These are phyloP conservation scores for Adelognathus sp. DNA, from an alignment of 2,888 invertebrate species.

Conservation along the genomic window DNA sequence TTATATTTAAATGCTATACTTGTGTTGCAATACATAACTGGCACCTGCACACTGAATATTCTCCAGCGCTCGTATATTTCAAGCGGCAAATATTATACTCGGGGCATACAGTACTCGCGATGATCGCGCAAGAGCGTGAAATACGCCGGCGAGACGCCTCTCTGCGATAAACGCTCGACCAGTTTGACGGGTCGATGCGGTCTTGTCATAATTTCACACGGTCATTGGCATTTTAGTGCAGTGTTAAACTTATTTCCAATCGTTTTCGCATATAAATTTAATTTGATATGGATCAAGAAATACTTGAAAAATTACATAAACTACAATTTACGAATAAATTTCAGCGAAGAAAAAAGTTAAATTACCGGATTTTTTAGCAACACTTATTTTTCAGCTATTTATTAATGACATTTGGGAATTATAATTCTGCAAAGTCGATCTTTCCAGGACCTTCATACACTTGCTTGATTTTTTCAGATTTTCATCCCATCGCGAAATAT, in stretches of 20 bases:
- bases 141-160: conserved; percentile 20
- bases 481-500: no score
- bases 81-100: neutral
- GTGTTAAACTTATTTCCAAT: no score
- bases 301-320: no score
- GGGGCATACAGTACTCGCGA: neutral
- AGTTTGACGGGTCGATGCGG: conserved; percentile 19
- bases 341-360: no score
- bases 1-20: conserved; percentile 42
- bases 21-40: conserved; percentile 27
- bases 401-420: no score
- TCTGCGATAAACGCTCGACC: conserved; percentile 18
- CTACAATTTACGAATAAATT: no score
- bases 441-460: no score
- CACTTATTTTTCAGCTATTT: no score
- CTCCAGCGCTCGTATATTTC: conserved; percentile 9
- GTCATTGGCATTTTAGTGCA: neutral
- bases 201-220: neutral
- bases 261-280: neutral
- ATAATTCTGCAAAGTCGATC: no score
- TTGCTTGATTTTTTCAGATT: no score
- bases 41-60: conserved; percentile 36
- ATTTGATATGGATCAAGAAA: no score
- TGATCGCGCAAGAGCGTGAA: conserved; percentile 17
- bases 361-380: no score